phyloP scores from a whole-genome alignment of 2,888 invertebrate species.

The Brenthis ino region DNA sequence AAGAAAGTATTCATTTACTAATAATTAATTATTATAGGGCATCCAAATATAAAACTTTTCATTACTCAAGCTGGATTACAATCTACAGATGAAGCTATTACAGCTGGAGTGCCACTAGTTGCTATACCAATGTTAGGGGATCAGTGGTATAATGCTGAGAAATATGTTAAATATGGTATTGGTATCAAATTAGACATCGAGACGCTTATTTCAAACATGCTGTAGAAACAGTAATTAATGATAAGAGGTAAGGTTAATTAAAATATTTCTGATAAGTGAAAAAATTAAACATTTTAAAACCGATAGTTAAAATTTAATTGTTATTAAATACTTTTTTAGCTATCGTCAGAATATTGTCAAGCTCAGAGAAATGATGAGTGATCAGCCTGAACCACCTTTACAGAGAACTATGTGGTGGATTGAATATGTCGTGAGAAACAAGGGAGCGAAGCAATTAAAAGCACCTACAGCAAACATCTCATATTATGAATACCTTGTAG shows the following conservation, averaged over 20 bases:
- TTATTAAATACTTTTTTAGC: slow-evolving; percentile 35
- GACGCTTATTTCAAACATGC: slow-evolving; percentile 47
- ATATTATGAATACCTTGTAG: slow-evolving; percentile 30
- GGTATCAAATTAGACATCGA: slow-evolving; percentile 51
- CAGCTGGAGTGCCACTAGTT: slow-evolving; percentile 65
- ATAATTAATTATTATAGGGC: slow-evolving; percentile 46
- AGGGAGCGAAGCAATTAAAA: slow-evolving; percentile 58
- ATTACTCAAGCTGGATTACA: slow-evolving; percentile 76
- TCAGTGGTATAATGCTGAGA: slow-evolving; percentile 66
- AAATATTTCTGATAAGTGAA: background rate
- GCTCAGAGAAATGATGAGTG: slow-evolving; percentile 52
- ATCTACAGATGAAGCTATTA: slow-evolving; percentile 72
- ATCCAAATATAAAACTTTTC: slow-evolving; percentile 73
- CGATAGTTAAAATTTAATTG: background rate
- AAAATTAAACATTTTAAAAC: background rate
- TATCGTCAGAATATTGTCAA: slow-evolving; percentile 47
- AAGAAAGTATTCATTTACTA: too few relatives aligned
- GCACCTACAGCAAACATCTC: slow-evolving; percentile 55
- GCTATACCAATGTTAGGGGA: slow-evolving; percentile 70
- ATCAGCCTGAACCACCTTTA: slow-evolving; percentile 59
- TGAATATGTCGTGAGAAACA: slow-evolving; percentile 61
- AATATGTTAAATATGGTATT: slow-evolving; percentile 52
- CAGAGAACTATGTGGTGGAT: slow-evolving; percentile 75
- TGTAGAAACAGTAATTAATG: slow-evolving; percentile 48
- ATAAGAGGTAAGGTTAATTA: slow-evolving; percentile 49